Evolutionary conservation across 2,113 vertebrate genomes (phyloP), one percentile per base, ranked within the genome.

Genomic region (Engystomops pustulosus): DNA sequence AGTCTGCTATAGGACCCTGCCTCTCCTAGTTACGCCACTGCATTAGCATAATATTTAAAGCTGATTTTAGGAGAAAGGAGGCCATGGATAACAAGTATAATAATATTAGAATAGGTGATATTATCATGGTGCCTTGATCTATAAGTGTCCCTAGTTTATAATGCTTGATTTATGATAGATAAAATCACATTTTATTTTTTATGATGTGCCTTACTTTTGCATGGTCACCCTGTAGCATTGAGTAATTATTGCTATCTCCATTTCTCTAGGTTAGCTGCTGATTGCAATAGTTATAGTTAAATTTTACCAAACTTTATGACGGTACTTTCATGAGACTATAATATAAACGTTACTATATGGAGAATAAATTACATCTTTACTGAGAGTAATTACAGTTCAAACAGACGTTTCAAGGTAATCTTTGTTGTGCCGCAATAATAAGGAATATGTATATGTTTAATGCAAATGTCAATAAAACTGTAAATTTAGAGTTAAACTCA

Each of bases 251-350:
- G 23, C 55, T 60, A 60, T 25, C 55, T 60, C 9, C 27, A 60
- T 27, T 38, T 38, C 67, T 14, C 18, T 36, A 36, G 36, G 30
- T 69, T 20, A 36, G 20, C 5, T 12, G 34, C 6, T 38, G 36
- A 69, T 10, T 69, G 34, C 20, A 69, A 36, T 69, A 69, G 17
- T 38, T 10, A n/a, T 69, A 69, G 67, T 36, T 69, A 69, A 69
- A 38, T 17, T 69, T 69, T 41, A 41, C 34, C 67, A 69, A 27
- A n/a, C 7, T 69, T 69, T 68, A 68, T 41, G 67, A 41, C 36
- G 11, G 32, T 20, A 11, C 34, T 38, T 38, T 38, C n/a, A 38
- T 38, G 34, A 41, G 62, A 32, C 17, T 38, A 27, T 69, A 2
- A 38, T 69, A 69, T 20, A 69, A 69, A 68, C 12, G 55, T 60